Evolutionary conservation across 2,888 invertebrate species (phyloP).

Genomic region (Argyra leucocephala): DNA sequence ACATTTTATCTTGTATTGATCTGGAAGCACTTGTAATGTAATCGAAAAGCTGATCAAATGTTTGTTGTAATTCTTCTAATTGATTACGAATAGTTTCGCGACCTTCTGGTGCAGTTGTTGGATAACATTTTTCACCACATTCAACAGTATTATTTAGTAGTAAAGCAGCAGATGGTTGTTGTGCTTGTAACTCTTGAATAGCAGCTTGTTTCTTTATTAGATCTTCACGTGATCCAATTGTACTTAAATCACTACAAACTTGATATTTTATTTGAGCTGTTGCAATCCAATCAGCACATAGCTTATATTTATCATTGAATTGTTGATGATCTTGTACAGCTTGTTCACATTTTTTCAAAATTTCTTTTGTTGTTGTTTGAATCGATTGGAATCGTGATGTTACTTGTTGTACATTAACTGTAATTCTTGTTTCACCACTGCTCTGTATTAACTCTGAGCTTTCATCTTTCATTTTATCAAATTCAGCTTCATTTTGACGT

Average conservation of each 20-base stretch:
- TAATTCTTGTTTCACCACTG: conserved; percentile 76
- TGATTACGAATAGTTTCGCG: conserved; percentile 75
- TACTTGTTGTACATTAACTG: conserved; percentile 80
- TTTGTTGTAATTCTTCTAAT: conserved; percentile 71
- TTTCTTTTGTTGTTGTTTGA: conserved; percentile 78
- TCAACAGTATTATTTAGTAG: conserved; percentile 77
- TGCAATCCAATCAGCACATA: conserved; percentile 72
- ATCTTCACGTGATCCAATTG: conserved; percentile 57
- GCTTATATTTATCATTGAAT: conserved; percentile 73
- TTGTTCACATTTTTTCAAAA: conserved; percentile 85
- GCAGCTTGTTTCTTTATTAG: conserved; percentile 59
- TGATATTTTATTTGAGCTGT: conserved; percentile 64
- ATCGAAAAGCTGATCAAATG: conserved; percentile 72
- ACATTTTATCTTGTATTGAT: conserved; percentile 72
- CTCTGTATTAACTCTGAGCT: conserved; percentile 75
- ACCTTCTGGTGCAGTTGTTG: conserved; percentile 78
- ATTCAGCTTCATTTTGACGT: conserved; percentile 74
- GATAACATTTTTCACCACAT: conserved; percentile 76
- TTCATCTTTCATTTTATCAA: conserved; percentile 77
- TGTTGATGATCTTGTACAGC: conserved; percentile 70
- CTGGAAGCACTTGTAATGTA: conserved; percentile 67
- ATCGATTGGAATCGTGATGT: conserved; percentile 83
- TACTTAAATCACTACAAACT: conserved; percentile 53
- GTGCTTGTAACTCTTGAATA: conserved; percentile 62
- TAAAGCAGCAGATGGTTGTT: conserved; percentile 63